Evolutionary conservation across 2,113 vertebrate species (phyloP).

Genomic region (Brachyhypopomus occidentalis): DNA sequence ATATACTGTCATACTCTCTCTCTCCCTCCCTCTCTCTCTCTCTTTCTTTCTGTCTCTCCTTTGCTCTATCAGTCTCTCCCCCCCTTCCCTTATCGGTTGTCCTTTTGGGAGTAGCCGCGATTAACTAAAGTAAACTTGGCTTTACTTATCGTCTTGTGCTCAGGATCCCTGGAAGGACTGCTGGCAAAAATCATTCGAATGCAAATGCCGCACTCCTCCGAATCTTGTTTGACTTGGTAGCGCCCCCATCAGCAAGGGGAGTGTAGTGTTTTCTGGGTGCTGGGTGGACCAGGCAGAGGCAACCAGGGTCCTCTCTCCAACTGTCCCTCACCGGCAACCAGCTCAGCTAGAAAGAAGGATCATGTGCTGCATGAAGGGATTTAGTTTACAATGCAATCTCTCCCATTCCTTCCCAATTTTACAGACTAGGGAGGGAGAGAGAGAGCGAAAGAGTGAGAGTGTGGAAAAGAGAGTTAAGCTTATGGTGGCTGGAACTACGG

Average conservation of each 20-base stretch:
- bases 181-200: constrained; percentile 64
- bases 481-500: constrained; percentile 38
- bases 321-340: constrained; percentile 34
- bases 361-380: constrained; percentile 44
- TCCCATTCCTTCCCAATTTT: constrained; percentile 46
- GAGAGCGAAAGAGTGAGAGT: constrained; percentile 24
- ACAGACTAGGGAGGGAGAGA: constrained; percentile 39
- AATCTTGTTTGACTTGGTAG: constrained; percentile 55
- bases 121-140: constrained; percentile 81
- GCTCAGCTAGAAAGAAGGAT: constrained; percentile 38
- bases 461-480: constrained; percentile 42
- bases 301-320: constrained; percentile 33
- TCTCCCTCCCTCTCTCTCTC: constrained; percentile 56
- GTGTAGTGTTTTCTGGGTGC: constrained; percentile 42
- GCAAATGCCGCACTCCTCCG: constrained; percentile 55
- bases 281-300: constrained; percentile 45
- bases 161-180: constrained; percentile 76
- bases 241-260: constrained; percentile 44
- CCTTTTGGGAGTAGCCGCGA: constrained; percentile 78
- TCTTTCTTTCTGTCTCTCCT: constrained; percentile 50
- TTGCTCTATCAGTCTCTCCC: constrained; percentile 55
- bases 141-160: constrained; percentile 82
- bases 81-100: constrained; percentile 71
- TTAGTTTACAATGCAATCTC: constrained; percentile 51
- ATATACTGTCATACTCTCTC: constrained; percentile 56